Percentiles rank a stretch among this genome's conserved stretches.
Evolutionary conservation across 2,797 vertebrate species (phyloP).

Genomic region (Cuniculus paca): DNA sequence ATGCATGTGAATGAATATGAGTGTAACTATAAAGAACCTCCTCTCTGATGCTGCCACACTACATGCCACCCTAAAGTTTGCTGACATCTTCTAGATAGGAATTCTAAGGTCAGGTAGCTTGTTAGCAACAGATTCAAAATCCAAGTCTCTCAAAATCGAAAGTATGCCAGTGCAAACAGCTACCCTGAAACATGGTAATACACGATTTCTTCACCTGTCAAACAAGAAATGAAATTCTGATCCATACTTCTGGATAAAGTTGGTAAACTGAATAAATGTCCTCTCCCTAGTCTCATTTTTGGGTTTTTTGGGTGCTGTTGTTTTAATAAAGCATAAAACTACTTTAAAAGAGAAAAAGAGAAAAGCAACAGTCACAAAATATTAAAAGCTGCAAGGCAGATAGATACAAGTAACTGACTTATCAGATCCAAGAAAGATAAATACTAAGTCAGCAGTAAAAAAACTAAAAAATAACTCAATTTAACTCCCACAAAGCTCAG

Average conservation of each 20-base stretch:
- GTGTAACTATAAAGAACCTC: not conserved
- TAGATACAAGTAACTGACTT: slow-evolving; percentile 6
- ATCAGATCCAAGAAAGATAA: not conserved
- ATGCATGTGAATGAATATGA: not conserved
- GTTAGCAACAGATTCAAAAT: not conserved
- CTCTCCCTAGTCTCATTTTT: not conserved
- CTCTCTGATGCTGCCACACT: not conserved
- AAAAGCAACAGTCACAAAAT: not conserved
- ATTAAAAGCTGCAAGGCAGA: not conserved
- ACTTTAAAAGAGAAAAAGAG: not conserved
- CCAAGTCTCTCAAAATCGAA: not conserved
- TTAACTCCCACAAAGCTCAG: not conserved
- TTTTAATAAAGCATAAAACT: not conserved
- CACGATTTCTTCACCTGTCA: not conserved
- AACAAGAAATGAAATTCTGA: not conserved
- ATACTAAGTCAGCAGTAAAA: not conserved
- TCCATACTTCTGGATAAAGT: not conserved
- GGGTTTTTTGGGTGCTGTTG: not conserved
- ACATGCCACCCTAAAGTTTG: not conserved
- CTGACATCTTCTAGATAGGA: not conserved
- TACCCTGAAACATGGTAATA: not conserved
- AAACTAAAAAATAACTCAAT: not conserved
- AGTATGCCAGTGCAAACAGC: not conserved
- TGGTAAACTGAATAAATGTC: not conserved
- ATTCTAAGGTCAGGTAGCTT: not conserved